Evolutionary conservation across 2,797 vertebrate genomes (phyloP), one percentile per base, ranked within the genome.

Genomic region (Gastrophryne carolinensis): DNA sequence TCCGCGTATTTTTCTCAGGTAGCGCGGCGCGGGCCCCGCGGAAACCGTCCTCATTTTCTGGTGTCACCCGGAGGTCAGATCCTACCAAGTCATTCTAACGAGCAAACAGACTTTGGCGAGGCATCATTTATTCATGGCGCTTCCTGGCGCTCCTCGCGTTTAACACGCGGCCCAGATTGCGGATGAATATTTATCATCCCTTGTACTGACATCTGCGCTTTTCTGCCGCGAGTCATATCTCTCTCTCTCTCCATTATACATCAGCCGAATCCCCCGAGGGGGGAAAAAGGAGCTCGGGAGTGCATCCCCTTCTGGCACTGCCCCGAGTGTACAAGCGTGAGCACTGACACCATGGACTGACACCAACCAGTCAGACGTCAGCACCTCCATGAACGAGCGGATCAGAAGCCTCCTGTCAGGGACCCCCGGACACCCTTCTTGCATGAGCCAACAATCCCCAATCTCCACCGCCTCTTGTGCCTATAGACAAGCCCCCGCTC

Each of bases 71-170:
- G 66, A 57, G 64, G 79, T 73, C 72, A 63, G 13, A 35, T 39
- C 29, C 29, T 12, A 23, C 6, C 29, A 44, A 50, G 67, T 56
- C 23, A 30, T 68, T 72, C 58, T 73, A 80, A 80, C 75, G 61
- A 78, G 74, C 71, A 72, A 73, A 78, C 73, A 72, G 56, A 74
- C 34, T 57, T 44, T 60, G 49, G 37, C 50, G 58, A 37, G 3
- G 32, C 53, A 56, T 75, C 17, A 49, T 78, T 80, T 61, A 79
- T 79, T 79, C 74, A 56, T 72, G 53, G 27, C 5, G 2, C n/a
- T 9, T 34, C 19, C 3, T 19, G 26, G 8, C n/a, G 19, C 29
- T 27, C 44, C 62, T 21, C 35, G 69, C 63, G 53, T 65, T 60
- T 52, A 60, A 64, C 69, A 71, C 29, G 26, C 10, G 13, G 29